Evolutionary conservation across 2,888 invertebrate genomes (phyloP).

Genomic region (Diarsia dahlii): DNA sequence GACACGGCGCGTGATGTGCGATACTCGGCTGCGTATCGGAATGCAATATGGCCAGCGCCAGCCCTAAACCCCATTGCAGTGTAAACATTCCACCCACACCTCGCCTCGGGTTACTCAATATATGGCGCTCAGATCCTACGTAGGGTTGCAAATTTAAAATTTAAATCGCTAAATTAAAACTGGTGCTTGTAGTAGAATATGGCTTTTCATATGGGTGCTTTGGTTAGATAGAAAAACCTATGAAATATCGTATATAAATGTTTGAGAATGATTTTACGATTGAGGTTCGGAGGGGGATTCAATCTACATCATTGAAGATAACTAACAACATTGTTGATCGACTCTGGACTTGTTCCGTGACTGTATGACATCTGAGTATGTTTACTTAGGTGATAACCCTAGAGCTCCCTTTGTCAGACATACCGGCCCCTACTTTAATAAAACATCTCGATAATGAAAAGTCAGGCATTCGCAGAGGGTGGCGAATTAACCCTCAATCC

Average conservation of each 20-base stretch:
- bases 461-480: conserved; percentile 90
- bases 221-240: neutral
- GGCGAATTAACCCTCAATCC: conserved; percentile 85
- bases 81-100: conserved; percentile 86
- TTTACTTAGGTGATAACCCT: conserved; percentile 80
- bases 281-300: neutral
- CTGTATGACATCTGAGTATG: conserved; percentile 38
- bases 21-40: conserved; percentile 75
- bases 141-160: conserved; percentile 68
- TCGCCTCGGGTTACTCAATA: conserved; percentile 81
- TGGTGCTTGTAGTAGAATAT: neutral
- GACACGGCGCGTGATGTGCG: conserved; percentile 56
- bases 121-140: conserved; percentile 71
- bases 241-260: neutral
- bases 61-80: conserved; percentile 83
- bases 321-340: neutral
- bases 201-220: neutral
- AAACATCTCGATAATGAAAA: conserved; percentile 91
- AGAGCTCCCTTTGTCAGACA: conserved; percentile 77
- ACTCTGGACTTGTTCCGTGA: conserved; percentile 12
- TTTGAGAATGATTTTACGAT: neutral
- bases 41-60: conserved; percentile 82
- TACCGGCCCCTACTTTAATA: conserved; percentile 88
- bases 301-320: neutral
- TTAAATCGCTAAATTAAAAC: conserved; percentile 13